Evolutionary conservation across 2,888 invertebrate species (phyloP).

Genomic region (Agapostemon virescens): DNA sequence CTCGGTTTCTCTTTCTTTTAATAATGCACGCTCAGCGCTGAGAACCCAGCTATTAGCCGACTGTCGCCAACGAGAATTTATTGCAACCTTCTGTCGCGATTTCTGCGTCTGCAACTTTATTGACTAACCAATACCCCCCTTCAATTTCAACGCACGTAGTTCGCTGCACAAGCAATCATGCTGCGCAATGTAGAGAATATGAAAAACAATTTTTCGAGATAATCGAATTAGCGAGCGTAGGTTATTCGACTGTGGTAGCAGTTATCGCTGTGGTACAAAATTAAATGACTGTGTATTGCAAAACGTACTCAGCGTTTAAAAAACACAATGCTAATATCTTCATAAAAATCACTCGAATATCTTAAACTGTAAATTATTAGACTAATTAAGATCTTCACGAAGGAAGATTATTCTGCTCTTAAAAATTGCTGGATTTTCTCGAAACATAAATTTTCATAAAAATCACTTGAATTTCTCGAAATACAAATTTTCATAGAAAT

Average conservation of each 20-base stretch:
- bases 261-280: not conserved
- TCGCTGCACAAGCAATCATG: not conserved
- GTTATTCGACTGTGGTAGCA: not conserved
- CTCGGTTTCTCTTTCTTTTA: constrained; percentile 30
- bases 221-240: not conserved
- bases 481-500: not conserved
- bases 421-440: too few species aligned
- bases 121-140: constrained; percentile 5
- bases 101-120: constrained; percentile 31
- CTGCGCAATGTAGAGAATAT: not conserved
- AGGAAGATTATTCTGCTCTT: too few species aligned
- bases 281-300: not conserved
- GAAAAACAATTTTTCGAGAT: constrained; percentile 2
- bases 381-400: too few species aligned
- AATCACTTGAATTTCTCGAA: not conserved
- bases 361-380: too few species aligned
- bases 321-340: not conserved
- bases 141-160: not conserved
- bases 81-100: constrained; percentile 38
- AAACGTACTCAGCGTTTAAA: not conserved
- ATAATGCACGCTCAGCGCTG: constrained; percentile 38
- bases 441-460: too few species aligned
- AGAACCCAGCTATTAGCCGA: constrained; percentile 58
- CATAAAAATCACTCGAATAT: not conserved
- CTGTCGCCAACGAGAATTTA: constrained; percentile 56